These are phyloP conservation scores for Ichneumoninae sp. DNA, from an alignment of 2,888 invertebrate genomes.

Conservation along the genomic window DNA sequence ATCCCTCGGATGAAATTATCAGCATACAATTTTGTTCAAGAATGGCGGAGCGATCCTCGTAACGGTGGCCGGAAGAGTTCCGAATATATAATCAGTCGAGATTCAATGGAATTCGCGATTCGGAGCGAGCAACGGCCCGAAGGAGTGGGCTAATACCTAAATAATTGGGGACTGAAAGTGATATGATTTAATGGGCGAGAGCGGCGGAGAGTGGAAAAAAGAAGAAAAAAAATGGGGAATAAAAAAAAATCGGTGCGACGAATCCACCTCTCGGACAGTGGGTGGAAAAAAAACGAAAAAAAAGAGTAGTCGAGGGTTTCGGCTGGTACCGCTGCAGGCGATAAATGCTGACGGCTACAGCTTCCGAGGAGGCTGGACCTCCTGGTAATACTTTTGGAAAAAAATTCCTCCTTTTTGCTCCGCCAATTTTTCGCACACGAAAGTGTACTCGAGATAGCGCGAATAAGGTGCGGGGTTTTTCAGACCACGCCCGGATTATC, in stretches of 20 bases:
- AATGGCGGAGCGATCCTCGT: slow-evolving; percentile 13
- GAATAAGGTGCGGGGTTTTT: slow-evolving; percentile 23
- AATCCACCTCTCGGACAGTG: slow-evolving; percentile 25
- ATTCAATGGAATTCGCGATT: slow-evolving; percentile 54
- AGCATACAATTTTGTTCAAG: slow-evolving; percentile 34
- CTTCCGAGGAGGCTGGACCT: slow-evolving; percentile 26
- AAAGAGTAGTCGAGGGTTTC: slow-evolving; percentile 56
- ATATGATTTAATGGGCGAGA: slow-evolving; percentile 78
- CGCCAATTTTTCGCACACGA: slow-evolving; percentile 3
- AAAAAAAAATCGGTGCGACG: slow-evolving; percentile 30
- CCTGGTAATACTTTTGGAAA: slow-evolving; percentile 55
- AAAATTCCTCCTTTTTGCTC: slow-evolving; percentile 15
- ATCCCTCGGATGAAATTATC: slow-evolving; percentile 40
- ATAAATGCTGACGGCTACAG: slow-evolving; percentile 72
- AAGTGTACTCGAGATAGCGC: slow-evolving; percentile 32
- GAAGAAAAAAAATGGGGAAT: slow-evolving; percentile 31
- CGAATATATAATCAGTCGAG: slow-evolving; percentile 53
- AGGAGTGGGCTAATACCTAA: slow-evolving; percentile 79
- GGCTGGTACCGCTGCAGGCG: slow-evolving; percentile 68
- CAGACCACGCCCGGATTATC: slow-evolving; percentile 24
- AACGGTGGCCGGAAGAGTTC: slow-evolving; percentile 20
- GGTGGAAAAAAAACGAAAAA: slow-evolving; percentile 10
- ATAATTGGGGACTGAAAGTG: slow-evolving; percentile 81
- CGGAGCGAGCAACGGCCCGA: slow-evolving; percentile 56
- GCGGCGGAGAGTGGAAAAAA: slow-evolving; percentile 28